A percentile compares a stretch with the other conserved stretches of the same genome.
Conservation (phyloP, 2,888 invertebrate genomes). For the Vesta saturnalis region DNA sequence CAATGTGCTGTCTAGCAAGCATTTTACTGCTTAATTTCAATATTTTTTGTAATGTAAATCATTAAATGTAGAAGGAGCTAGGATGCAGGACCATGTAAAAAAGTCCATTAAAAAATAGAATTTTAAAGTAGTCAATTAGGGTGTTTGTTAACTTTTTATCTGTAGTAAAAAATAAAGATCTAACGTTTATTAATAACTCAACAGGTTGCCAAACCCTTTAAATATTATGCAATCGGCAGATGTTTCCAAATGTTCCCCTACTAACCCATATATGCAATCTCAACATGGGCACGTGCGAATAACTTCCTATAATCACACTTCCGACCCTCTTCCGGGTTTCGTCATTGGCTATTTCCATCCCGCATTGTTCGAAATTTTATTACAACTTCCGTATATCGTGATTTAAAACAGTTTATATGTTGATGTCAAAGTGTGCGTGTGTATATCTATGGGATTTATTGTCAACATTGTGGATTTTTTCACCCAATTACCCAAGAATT, state of each 20-base stretch:
- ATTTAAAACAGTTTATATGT: conserved; percentile 4
- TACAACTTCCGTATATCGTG: neutral
- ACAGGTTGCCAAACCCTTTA: conserved; percentile 3
- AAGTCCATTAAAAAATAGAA: too few species aligned
- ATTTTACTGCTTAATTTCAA: too few species aligned
- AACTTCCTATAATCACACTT: conserved; percentile 46
- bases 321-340: conserved; percentile 53
- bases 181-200: too few species aligned
- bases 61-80: too few species aligned
- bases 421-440: neutral
- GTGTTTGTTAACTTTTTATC: too few species aligned
- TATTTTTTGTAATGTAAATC: too few species aligned
- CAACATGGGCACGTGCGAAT: conserved; percentile 28
- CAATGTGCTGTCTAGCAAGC: too few species aligned
- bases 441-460: too few species aligned
- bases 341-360: conserved; percentile 50
- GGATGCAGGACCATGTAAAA: too few species aligned
- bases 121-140: too few species aligned
- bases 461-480: too few species aligned
- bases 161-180: too few species aligned
- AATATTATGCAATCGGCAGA: conserved; percentile 1
- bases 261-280: neutral
- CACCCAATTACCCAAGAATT: conserved; percentile 5
- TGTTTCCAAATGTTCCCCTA: conserved; percentile 10
- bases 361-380: conserved; percentile 19